Base-by-base conservation (phyloP, 2,888 invertebrate genomes). In the Phortica okadai region DNA sequence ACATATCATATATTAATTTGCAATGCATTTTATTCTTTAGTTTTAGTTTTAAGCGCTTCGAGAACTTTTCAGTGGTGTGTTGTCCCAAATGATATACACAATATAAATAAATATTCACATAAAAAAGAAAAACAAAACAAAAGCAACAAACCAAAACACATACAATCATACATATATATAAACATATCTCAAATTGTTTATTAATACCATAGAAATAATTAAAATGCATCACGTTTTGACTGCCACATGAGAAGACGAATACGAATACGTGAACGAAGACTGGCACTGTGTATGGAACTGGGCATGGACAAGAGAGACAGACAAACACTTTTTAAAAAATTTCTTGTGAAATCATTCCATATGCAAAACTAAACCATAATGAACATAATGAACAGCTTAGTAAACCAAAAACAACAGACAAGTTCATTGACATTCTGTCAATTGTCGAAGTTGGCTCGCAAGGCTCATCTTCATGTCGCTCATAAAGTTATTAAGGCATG, bases 331-430 rank as follows among this genome's bases (percentile, higher is more conserved):
- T 50, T 50, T 50, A 50, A 50, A 8, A 1, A 62, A 62, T 21
- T 62, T 62, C 62, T 62, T 62, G 62, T 62, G 62, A 62, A 62
- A 62, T 62, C 62, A 62, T 62, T 62, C 10, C 25, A 62, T 62
- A 62, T 62, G 62, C 62, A 62, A 62, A 21, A 62, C 14, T 25
- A 62, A 21, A 10, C 11, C 62, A 25, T 62, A 50, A 50, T 14
- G 50, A 50, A 50, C 14, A 50, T 14, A 50, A 50, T 50, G 14
- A 50, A 50, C 14, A 33, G 33, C 33, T 33, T 33, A 33, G 50
- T 50, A 14, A 50, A 50, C 14, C 14, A 50, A 11, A 14, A 11
- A 6, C 8, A 50, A 50, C 2, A 50, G 14, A 11, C 50, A 8
- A 50, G 50, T 50, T 50, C 50, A 50, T 50, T 50, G 50, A 50